phyloP scores from a whole-genome alignment of 2,113 vertebrate species.

The Centropristis striata region DNA sequence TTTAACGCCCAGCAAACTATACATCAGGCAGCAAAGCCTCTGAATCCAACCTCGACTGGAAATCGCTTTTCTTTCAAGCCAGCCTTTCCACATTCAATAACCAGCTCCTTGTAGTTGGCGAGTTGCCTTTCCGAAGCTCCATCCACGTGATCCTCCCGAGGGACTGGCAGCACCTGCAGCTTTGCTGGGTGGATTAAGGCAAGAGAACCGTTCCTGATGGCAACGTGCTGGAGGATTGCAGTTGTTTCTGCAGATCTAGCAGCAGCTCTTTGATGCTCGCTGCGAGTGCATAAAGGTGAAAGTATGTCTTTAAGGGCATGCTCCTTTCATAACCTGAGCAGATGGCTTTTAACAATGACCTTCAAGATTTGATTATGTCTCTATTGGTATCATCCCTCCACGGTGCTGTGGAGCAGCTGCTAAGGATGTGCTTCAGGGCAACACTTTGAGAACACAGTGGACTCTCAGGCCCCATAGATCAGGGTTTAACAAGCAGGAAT shows the following conservation, averaged over 20 bases:
- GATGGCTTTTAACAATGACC: constrained; percentile 40
- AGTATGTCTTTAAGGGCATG: neutral
- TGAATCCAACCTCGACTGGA: constrained; percentile 15
- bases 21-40: constrained; percentile 8
- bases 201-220: neutral
- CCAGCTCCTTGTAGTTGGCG: neutral
- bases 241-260: neutral
- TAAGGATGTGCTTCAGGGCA: neutral
- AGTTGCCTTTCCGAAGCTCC: neutral
- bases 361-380: neutral
- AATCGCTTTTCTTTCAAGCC: neutral
- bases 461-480: neutral
- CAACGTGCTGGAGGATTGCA: neutral
- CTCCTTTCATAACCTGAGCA: constrained; percentile 11
- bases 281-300: neutral
- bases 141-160: neutral
- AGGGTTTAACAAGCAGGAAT: constrained; percentile 11
- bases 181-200: neutral
- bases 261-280: constrained; percentile 14
- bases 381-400: neutral
- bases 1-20: constrained; percentile 5
- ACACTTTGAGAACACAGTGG: neutral
- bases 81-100: constrained; percentile 8
- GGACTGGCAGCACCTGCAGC: neutral
- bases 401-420: neutral